These are phyloP conservation scores for Stenopsyche tienmushanensis DNA, from an alignment of 1,140 invertebrate species.

Conservation along the genomic window DNA sequence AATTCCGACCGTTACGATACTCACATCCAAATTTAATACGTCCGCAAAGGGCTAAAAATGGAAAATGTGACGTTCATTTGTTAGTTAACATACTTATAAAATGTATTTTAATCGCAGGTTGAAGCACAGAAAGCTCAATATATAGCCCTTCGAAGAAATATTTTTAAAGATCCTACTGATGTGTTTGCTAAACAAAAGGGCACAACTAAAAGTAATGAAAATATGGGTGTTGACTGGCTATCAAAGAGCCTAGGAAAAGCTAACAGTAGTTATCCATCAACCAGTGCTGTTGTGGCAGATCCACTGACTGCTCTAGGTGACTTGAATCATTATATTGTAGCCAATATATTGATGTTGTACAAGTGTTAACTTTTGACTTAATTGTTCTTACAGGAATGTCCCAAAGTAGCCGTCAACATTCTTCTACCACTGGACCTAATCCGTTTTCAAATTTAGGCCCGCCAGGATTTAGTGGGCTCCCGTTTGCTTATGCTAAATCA, in stretches of 20 bases:
- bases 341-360: too few relatives aligned
- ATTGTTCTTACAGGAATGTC: not conserved
- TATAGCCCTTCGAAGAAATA: conserved; percentile 74
- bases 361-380: too few relatives aligned
- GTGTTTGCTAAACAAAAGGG: conserved; percentile 65
- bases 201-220: not conserved
- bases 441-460: conserved; percentile 50
- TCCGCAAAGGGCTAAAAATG: too few relatives aligned
- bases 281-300: conserved; percentile 36
- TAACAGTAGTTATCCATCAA: not conserved
- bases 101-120: conserved; percentile 43
- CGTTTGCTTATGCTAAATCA: conserved; percentile 33
- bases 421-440: conserved; percentile 48
- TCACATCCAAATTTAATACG: too few relatives aligned
- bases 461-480: conserved; percentile 36
- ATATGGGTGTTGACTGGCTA: conserved; percentile 23
- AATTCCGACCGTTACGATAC: too few relatives aligned
- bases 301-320: conserved; percentile 38
- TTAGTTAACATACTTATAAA: not conserved
- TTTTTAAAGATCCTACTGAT: conserved; percentile 75
- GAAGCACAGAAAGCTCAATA: conserved; percentile 82
- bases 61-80: not conserved
- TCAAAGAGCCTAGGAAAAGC: not conserved
- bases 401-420: conserved; percentile 12
- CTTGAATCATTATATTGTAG: too few relatives aligned